Evolutionary conservation across 2,888 invertebrate genomes (phyloP).

Genomic region (Anoplius nigerrimus): DNA sequence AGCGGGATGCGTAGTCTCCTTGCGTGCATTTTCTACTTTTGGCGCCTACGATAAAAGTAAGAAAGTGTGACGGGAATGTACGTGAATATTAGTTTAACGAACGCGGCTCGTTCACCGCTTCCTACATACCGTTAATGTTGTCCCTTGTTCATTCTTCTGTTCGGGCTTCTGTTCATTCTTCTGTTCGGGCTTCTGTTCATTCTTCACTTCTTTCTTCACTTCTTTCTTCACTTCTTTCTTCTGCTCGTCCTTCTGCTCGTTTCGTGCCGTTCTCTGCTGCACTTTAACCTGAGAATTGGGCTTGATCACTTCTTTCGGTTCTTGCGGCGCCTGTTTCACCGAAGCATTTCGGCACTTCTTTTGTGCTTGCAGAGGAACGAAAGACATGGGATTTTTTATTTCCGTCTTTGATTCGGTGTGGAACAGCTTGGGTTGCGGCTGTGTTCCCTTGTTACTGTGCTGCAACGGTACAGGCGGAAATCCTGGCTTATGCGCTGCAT

Average conservation of each 20-base stretch:
- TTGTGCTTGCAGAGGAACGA: conserved; percentile 78
- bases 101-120: no score
- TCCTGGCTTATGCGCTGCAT: conserved; percentile 51
- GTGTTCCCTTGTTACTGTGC: conserved; percentile 22
- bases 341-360: conserved; percentile 70
- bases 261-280: conserved; percentile 24
- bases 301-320: conserved; percentile 29
- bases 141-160: no score
- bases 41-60: conserved; percentile 31
- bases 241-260: conserved; percentile 5
- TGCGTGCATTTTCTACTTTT: conserved; percentile 35
- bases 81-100: no score
- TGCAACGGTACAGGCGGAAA: conserved; percentile 26
- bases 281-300: conserved; percentile 30
- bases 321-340: conserved; percentile 38
- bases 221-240: conserved; percentile 22
- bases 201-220: no score
- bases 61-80: no score
- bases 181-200: no score
- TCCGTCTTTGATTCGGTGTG: conserved; percentile 50
- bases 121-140: no score
- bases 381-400: conserved; percentile 70
- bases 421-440: conserved; percentile 20
- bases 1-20: background rate
- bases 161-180: no score